These are phyloP conservation scores for Augiades crinisus DNA, from an alignment of 2,888 invertebrate species.

Conservation along the genomic window DNA sequence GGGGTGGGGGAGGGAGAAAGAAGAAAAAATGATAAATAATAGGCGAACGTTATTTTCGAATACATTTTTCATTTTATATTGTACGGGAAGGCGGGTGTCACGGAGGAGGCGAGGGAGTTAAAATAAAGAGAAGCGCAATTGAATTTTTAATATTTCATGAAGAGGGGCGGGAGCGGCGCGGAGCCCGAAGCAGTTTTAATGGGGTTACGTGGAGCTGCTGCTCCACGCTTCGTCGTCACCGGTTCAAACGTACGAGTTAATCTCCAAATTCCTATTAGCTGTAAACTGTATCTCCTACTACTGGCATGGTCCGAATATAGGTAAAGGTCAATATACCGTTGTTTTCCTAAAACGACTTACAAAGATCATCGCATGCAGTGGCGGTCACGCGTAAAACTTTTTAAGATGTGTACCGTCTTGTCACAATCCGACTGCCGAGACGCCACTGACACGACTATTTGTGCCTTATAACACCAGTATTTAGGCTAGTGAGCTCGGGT, in stretches of 20 bases:
- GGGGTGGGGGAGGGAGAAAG: conserved; percentile 45
- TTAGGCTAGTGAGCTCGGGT: no score
- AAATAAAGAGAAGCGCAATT: conserved; percentile 82
- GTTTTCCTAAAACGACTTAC: no score
- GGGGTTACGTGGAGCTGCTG: conserved; percentile 56
- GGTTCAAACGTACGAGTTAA: conserved; percentile 6
- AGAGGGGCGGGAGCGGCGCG: conserved; percentile 60
- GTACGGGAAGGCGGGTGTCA: conserved; percentile 65
- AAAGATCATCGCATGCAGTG: no score
- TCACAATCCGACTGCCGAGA: no score
- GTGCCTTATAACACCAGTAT: no score
- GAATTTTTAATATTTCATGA: conserved; percentile 82
- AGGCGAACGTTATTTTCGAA: conserved; percentile 76
- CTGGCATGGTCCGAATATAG: no score
- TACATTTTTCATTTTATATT: conserved; percentile 80
- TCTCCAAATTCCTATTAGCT: not conserved
- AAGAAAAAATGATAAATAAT: conserved; percentile 78
- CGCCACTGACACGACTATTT: no score
- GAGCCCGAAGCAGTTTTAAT: conserved; percentile 71
- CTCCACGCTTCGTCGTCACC: conserved; percentile 26
- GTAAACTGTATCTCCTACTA: no score
- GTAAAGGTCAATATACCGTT: no score
- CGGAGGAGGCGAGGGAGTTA: conserved; percentile 69
- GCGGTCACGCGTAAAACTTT: no score
- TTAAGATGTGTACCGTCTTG: no score